Evolutionary conservation across 2,797 vertebrate species (phyloP), one percentile per base, ranked within the genome.

Genomic region (Melanogrammus aeglefinus): DNA sequence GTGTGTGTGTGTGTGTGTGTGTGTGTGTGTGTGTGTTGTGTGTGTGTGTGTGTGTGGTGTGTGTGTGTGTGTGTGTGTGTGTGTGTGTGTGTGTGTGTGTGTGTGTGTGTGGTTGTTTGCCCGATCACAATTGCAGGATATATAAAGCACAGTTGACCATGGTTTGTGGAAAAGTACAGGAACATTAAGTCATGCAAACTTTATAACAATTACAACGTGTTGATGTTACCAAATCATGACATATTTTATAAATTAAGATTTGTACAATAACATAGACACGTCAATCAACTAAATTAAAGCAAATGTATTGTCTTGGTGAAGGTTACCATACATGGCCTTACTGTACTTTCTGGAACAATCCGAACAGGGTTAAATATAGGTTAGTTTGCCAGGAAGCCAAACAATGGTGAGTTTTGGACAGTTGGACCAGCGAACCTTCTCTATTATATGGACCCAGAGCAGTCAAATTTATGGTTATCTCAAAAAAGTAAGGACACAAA

Each of bases 91-190:
- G 74, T 74, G 70, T 78, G 75, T 79, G 76, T 76, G 77, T 73
- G 33, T 71, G 51, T 73, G 74, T 82, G n/a, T 69, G 74, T 82
- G 66, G 75, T 72, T 71, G 71, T 18, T 38, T 9, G 66, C 44
- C 79, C 74, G 35, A 72, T 51, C 78, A 94, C 93, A 94, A 94
- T 93, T 79, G 83, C 92, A 91, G 93, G 93, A 94, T 88, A 86
- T 91, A 80, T 80, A 81, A 86, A 84, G 78, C 77, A 72, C 41
- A 51, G 76, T 75, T 4, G 76, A 81, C 87, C 82, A 13, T 51
- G 72, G 77, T 82, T 82, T 44, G 90, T 63, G 57, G 89, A 93
- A 91, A 88, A 88, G 81, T 86, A 87, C 86, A 10, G 39, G 76
- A 75, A 51, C 57, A 73, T 79, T 79, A 82, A 88, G 29, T 88